Conservation (phyloP, 2,888 invertebrate genomes). For the Trachelus stipa region DNA sequence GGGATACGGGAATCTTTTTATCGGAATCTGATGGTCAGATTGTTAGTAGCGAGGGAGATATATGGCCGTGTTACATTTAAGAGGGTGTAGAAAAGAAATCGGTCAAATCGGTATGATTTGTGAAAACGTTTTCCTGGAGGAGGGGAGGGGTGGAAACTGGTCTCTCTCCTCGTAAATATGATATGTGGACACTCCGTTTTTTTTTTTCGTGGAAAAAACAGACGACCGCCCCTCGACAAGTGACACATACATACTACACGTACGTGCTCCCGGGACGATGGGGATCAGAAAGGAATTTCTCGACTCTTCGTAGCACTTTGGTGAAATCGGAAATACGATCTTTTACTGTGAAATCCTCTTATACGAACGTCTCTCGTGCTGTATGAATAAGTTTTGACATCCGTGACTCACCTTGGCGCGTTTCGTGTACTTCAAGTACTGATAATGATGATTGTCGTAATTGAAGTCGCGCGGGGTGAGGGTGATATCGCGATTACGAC, state of each 20-base stretch:
- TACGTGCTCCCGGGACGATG: not conserved
- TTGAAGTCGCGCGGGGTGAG: conserved; percentile 82
- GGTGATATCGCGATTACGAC: conserved; percentile 66
- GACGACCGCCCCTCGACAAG: not conserved
- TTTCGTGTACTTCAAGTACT: conserved; percentile 81
- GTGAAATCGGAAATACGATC: not conserved
- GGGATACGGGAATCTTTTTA: not conserved
- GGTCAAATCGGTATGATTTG: not conserved
- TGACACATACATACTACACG: not conserved
- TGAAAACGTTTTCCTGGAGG: not conserved
- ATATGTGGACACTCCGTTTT: not conserved
- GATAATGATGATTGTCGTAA: conserved; percentile 83
- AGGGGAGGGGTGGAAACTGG: not conserved
- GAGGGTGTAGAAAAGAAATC: not conserved
- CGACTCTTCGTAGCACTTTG: not conserved
- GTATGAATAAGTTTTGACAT: not conserved
- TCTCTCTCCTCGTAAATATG: not conserved
- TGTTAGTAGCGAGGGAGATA: not conserved
- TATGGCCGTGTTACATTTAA: not conserved
- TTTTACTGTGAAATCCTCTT: not conserved
- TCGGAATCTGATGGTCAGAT: not conserved
- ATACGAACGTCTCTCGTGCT: not conserved
- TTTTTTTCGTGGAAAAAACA: not conserved
- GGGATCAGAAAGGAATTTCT: not conserved
- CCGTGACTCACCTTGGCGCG: conserved; percentile 71